Conservation (phyloP, 2,113 vertebrate genomes). For the Formicarius rufipectus region DNA sequence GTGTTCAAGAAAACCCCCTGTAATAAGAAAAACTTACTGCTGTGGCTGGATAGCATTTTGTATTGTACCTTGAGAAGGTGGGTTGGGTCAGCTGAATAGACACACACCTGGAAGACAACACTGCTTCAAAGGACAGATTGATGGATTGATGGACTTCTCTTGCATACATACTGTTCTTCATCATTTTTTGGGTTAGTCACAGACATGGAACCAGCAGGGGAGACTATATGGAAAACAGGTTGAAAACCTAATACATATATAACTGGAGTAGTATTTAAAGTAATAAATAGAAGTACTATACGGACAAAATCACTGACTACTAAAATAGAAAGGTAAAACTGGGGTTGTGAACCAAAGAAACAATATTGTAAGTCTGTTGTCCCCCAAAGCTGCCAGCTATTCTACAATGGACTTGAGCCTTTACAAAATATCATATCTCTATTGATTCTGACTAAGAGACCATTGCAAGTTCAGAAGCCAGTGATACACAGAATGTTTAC, state of each 20-base stretch:
- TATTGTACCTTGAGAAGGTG: not conserved
- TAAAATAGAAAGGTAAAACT: not conserved
- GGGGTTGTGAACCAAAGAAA: not conserved
- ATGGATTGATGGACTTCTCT: not conserved
- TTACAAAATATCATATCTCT: not conserved
- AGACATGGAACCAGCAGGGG: not conserved
- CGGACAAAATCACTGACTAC: not conserved
- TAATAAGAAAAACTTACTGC: not conserved
- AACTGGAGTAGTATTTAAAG: not conserved
- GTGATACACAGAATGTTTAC: rapidly evolving
- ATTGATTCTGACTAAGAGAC: not conserved
- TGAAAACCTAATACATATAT: not conserved
- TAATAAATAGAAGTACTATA: not conserved
- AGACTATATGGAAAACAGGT: not conserved
- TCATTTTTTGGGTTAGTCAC: not conserved
- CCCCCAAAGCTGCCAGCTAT: not conserved
- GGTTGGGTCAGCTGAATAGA: not conserved
- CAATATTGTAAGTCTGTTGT: not conserved
- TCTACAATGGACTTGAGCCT: not conserved
- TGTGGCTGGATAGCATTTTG: not conserved
- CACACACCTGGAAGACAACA: not conserved
- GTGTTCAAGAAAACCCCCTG: not conserved
- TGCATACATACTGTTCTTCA: not conserved
- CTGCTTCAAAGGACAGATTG: not conserved
- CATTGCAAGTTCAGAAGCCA: rapidly evolving